Evolutionary conservation across 2,113 vertebrate genomes (phyloP), one percentile per base, ranked within the genome.

Genomic region (Mastomys coucha): DNA sequence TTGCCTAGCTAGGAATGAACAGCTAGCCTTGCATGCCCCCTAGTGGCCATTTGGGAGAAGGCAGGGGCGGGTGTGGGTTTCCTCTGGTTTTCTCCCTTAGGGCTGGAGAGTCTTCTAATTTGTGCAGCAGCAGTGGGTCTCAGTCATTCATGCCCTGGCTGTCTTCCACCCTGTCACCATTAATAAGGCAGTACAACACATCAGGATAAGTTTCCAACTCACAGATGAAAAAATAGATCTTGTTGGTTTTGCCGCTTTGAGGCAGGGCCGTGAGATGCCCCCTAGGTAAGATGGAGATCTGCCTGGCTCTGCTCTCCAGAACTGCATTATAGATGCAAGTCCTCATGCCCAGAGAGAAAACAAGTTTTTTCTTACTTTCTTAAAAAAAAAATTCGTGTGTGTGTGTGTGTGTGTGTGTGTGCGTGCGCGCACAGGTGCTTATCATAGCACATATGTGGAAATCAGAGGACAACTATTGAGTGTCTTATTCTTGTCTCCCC

Each of bases 101-200:
- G 5, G 3, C 17, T 36, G 14, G 11, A 11, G 26, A 9, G 20
- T 1, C 8, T 3, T 65, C 0, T 7, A 11, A 12, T 13, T 5
- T 17, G 24, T 7, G 31, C 26, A 75, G 56, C 10, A 36, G 8
- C n/a, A 17, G 12, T 1, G 16, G 49, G 49, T 67, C 85, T 65
- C 26, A 53, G 69, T 31, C 2, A 8, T 1, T 45, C 31, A 13
- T 8, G 0, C 11, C 8, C 76, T 5, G 0, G 1, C 42, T 51
- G 51, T 67, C 1, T 28, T 12, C 16, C 0, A 12, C 17, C 17
- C 51, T 58, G 56, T 49, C 89, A 1, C 4, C 45, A n/a, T 0
- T 26, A 33, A 14, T 8, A 28, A 76, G 31, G 45, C 24, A 56
- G 26, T 12, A 13, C 16, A 69, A 22, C 76, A 56, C 49, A 65